phyloP scores from a whole-genome alignment of 2,888 invertebrate species.

The Cylloceria caligata region DNA sequence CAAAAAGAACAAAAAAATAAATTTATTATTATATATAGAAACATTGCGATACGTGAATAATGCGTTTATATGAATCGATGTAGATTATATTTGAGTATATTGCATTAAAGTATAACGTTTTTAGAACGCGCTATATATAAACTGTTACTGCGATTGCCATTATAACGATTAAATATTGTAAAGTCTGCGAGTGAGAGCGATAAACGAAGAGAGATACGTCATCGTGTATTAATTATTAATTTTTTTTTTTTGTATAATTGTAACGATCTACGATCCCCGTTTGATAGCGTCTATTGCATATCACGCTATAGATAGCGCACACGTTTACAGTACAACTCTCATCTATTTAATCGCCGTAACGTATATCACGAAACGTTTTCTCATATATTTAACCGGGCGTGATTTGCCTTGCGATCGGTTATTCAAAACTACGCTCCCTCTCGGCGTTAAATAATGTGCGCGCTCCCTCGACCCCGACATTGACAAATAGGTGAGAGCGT shows the following conservation, averaged over 20 bases:
- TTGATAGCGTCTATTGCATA: constrained; percentile 37
- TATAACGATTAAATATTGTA: constrained; percentile 54
- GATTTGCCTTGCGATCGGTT: too few species aligned
- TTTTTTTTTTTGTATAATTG: constrained; percentile 38
- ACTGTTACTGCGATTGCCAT: constrained; percentile 64
- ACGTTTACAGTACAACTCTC: not conserved
- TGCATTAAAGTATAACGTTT: constrained; percentile 23
- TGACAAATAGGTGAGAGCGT: not conserved
- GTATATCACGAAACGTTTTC: not conserved
- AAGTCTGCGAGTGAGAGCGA: constrained; percentile 41
- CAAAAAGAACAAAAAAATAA: constrained; percentile 26
- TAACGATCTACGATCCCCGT: constrained; percentile 36
- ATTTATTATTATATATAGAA: constrained; percentile 8
- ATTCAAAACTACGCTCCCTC: too few species aligned
- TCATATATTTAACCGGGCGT: not conserved
- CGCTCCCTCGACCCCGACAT: too few species aligned
- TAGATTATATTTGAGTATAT: constrained; percentile 24
- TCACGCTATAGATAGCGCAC: not conserved
- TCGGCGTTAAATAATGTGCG: too few species aligned
- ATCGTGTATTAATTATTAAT: constrained; percentile 21
- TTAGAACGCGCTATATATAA: constrained; percentile 45
- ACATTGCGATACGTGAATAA: constrained; percentile 12
- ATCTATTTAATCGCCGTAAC: not conserved
- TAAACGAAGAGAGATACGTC: constrained; percentile 2
- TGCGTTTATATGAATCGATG: constrained; percentile 17